phyloP scores from a whole-genome alignment of 2,797 vertebrate genomes.

The Thamnophis elegans region DNA sequence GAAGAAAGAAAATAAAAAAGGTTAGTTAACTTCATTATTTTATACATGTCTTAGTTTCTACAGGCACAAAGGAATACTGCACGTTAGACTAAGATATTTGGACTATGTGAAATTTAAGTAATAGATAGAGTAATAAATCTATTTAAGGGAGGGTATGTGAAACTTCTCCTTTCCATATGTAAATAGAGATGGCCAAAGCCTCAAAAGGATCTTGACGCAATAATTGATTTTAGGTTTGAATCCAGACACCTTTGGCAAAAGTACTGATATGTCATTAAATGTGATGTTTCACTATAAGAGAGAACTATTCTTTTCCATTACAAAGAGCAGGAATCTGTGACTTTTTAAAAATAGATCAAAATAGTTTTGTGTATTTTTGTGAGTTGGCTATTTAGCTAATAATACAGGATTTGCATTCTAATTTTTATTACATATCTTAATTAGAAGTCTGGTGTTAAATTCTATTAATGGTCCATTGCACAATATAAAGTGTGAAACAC shows the following conservation, averaged over 20 bases:
- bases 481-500: neutral
- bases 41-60: neutral
- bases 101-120: neutral
- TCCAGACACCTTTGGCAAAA: neutral
- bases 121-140: neutral
- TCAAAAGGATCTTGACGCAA: neutral
- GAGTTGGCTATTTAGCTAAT: neutral
- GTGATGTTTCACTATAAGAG: neutral
- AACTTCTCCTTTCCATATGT: neutral
- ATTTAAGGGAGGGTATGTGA: neutral
- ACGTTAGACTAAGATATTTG: conserved; percentile 7
- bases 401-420: neutral
- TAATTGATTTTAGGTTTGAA: neutral
- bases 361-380: neutral
- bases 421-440: neutral
- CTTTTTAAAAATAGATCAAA: neutral
- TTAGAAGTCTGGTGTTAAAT: neutral
- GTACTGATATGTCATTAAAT: neutral
- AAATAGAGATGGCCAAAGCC: neutral
- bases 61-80: neutral
- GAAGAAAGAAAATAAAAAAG: conserved; percentile 79
- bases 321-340: neutral
- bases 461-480: neutral
- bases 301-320: neutral
- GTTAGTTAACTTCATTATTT: conserved; percentile 60